Evolutionary conservation across 2,888 invertebrate species (phyloP), one percentile per base, ranked within the genome.

Genomic region (Yponomeuta malinellus): DNA sequence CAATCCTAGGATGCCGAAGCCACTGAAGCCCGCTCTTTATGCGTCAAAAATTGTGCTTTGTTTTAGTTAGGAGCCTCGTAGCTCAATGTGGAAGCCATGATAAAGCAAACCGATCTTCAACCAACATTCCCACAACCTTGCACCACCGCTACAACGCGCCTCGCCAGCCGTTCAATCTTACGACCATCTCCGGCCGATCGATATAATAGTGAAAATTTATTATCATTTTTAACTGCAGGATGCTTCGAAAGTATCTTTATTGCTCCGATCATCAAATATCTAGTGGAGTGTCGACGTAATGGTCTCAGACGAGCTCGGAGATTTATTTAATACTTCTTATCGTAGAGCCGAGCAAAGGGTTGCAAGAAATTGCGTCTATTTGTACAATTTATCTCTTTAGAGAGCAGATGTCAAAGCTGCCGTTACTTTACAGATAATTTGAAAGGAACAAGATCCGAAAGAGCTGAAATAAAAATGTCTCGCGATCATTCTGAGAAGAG

Each of bases 381-480:
- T 59, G 52, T 59, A 15, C 15, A 59, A 59, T 59, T 59, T 59
- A 59, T 59, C 15, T 59, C 15, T 59, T 59, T 59, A 15, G 52
- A 59, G 52, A 59, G 52, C 52, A 59, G 52, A 59, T 59, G 52
- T 59, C 52, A 59, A 59, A 59, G 52, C 52, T 59, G 52, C 52
- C 15, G 52, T 12, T 59, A 4, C 52, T 59, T 12, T 59, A 59
- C 2, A 59, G 52, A 59, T 59, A 59, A 59, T 59, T 59, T 59
- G 52, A 15, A 15, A 59, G 52, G 52, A 59, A 5, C 15, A 59
- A 43, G 9, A 12, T 59, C 52, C 15, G 5, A 59, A 15, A 12
- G 52, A 59, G 12, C 15, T 59, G 52, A 59, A 59, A 59, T 59
- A 15, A 59, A 59, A 59, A 15, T 15, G 52, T 59, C 15, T 59